Evolutionary conservation across 1,140 invertebrate genomes (phyloP), one percentile per base, ranked within the genome.

Genomic region (Ceratina calcarata): DNA sequence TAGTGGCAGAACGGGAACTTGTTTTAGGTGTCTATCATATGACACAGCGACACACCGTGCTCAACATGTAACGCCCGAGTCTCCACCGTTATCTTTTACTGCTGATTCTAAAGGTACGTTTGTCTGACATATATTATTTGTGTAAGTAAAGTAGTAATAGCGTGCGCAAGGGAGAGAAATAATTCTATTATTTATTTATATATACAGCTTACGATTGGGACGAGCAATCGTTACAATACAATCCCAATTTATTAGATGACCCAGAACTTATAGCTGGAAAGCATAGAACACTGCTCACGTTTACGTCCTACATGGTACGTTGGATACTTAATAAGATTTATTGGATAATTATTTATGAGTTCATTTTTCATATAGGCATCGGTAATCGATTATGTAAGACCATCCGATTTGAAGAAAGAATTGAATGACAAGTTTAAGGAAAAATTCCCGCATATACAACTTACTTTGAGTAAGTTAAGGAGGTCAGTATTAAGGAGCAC

Each of bases 391-490:
- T 99, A 99, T 91, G 98, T 99, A 1, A 96, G 97, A 87, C 98
- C 98, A 32, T 97, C 97, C n/a, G 98, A 99, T 93, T 93, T 99
- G 71, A 99, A 99, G 90, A 99, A 98, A 92, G 98, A 99, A 93
- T 93, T 99, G 0, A 99, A 99, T 93, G 98, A 99, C 89, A 99
- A 99, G 93, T 99, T 99, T 90, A 95, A 95, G 86, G 97, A 98
- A 88, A 98, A 98, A 89, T 99, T 99, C 94, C 98, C 98, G 1
- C 95, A 98, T 83, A 96, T 99, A 80, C 97, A 99, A 90, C 93
- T 99, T 0, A 99, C 98, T 1, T 94, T 99, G n/a, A 99, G 98
- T 92, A 99, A 99, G 94, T 93, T 99, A 49, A 94, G 98, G 92
- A 99, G 97, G 97, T 98, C 94, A 3, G 73, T 80, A 74, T 62